Base-by-base conservation (phyloP, 2,888 invertebrate species). In the Idaea straminata region DNA sequence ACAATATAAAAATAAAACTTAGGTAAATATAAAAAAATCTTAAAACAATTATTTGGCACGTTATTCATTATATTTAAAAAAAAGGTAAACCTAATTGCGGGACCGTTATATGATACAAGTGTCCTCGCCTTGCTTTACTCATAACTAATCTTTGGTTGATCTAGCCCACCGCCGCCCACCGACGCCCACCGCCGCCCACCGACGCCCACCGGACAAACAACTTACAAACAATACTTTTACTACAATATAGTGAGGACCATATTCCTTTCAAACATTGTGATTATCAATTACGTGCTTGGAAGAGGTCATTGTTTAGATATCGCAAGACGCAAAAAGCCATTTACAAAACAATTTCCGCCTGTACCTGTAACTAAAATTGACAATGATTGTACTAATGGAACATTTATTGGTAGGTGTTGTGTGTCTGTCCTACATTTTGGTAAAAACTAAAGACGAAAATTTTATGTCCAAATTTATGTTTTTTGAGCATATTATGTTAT, bases 131-230 rank as follows among this genome's bases (percentile, higher is more conserved):
- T 74, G 67, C 69, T 69, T 72, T 72, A 68, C 76, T 77, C 83
- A 68, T 89, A 89, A 84, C 75, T 89, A 87, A 86, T 92, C 89
- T 92, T 92, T 92, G 92, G 92, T 92, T 91, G 86, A 79, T 86
- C 92, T 92, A 92, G 92, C 92, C 92, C 89, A 91, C 91, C 91
- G 82, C 82, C 25, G 25, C 25, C 25, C 25, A 25, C 25, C 3
- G 25, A 3, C 25, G 25, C 25, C 25, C 25, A 25, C 25, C 1
- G 25, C 25, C 1, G 25, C 25, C 25, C 25, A 25, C 25, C 1
- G 25, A 1, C 25, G 25, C 25, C 25, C 25, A 25, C 25, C 25
- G 25, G 25, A 25, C 25, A 25, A 2, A 25, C 25, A 25, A 25
- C 25, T 25, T 84, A 47, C 47, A 47, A 47, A 47, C 47, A 10